Evolutionary conservation across 2,113 vertebrate genomes (phyloP).

Genomic region (Pavo muticus): DNA sequence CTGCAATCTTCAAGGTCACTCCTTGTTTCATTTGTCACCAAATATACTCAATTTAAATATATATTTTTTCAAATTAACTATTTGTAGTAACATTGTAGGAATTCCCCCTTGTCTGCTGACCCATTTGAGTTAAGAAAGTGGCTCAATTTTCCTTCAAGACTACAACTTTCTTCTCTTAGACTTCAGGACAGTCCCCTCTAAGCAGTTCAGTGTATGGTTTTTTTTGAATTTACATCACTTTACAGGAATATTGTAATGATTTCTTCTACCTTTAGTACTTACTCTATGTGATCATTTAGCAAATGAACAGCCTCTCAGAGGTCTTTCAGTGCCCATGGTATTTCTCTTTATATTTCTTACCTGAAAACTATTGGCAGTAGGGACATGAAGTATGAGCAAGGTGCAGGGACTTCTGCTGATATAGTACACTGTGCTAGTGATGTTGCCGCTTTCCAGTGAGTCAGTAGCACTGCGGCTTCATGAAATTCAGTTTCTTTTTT

Average conservation of each 20-base stretch:
- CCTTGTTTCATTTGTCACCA: background rate
- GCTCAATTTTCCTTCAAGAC: background rate
- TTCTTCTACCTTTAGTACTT: background rate
- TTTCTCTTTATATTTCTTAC: background rate
- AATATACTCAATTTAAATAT: background rate
- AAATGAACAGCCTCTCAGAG: background rate
- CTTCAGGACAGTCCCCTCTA: rapidly evolving
- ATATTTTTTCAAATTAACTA: background rate
- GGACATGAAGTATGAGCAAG: background rate
- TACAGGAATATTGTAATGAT: background rate
- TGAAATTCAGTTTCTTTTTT: background rate
- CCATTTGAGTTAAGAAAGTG: background rate
- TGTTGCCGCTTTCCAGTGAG: background rate
- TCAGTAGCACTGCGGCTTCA: background rate
- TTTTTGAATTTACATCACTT: background rate
- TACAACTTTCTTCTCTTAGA: background rate
- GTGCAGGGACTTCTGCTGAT: background rate
- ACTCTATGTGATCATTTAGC: background rate
- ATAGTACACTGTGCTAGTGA: rapidly evolving
- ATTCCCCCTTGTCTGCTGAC: background rate
- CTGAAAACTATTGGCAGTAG: background rate
- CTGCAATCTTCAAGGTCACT: background rate
- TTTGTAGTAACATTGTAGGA: background rate
- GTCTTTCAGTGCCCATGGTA: background rate
- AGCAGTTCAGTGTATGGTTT: background rate